Evolutionary conservation across 2,888 invertebrate genomes (phyloP), one percentile per base, ranked within the genome.

Genomic region (Trachelus troglodyta): DNA sequence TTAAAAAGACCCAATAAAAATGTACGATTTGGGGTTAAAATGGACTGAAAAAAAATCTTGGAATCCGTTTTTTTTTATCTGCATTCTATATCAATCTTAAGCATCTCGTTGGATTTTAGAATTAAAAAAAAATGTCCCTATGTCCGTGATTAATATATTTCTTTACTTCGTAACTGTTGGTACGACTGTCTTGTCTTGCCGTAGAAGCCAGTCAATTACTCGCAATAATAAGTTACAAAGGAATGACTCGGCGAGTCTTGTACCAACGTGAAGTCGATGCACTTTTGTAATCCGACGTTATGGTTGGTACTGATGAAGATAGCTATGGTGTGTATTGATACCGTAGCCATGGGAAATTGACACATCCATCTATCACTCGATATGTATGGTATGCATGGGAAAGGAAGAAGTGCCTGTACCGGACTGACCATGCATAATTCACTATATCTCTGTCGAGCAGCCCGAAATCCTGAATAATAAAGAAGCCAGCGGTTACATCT

Each of bases 371-470:
- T 86, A 89, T 89, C 89, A 88, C 84, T 82, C 82, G 82, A 79
- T 82, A 79, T 75, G 75, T 11, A 69, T 75, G 75, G 56, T 83
- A 82, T 82, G 84, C 82, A 82, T 80, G 82, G 85, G 78, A 77
- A 69, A 34, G 40, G 34, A 56, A 74, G 40, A 34, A 30, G 71
- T 33, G 71, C 71, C 40, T 30, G 31, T 79, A 82, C 82, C 81
- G 81, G 81, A 85, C 86, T 86, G 85, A 85, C 86, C 88, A 88
- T 88, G 89, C 89, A 89, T 89, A 89, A 89, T 89, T 89, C 88
- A 89, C 87, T 85, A 84, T 89, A 89, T 89, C 89, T 89, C 83
- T 78, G 82, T 82, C 81, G 85, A 82, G 83, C 89, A 88, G 86
- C 82, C 86, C 87, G 83, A 86, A 89, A 89, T 88, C 86, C 87